phyloP scores from a whole-genome alignment of 2,888 invertebrate species.

The Acronicta leporina region DNA sequence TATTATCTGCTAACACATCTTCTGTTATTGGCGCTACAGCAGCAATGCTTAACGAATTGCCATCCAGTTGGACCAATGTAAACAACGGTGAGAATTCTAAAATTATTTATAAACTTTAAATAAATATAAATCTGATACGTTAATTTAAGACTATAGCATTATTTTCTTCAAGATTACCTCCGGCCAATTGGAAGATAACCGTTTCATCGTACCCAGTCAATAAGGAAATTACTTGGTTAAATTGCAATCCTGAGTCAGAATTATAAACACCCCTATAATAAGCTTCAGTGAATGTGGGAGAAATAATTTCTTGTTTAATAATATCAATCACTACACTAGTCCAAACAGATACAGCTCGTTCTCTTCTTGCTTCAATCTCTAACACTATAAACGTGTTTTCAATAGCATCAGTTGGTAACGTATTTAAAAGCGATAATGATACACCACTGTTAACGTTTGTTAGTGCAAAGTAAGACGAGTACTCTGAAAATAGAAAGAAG shows the following conservation, averaged over 20 bases:
- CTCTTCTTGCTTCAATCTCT: constrained; percentile 70
- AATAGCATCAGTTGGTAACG: constrained; percentile 59
- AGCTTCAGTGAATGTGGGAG: constrained; percentile 64
- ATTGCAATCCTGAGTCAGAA: constrained; percentile 55
- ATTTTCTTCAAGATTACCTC: constrained; percentile 56
- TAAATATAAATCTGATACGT: neutral
- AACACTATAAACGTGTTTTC: constrained; percentile 67
- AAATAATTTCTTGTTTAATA: constrained; percentile 52
- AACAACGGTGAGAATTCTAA: constrained; percentile 58
- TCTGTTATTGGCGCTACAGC: constrained; percentile 44
- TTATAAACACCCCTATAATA: constrained; percentile 68
- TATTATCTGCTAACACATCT: constrained; percentile 55
- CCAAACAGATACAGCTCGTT: constrained; percentile 66
- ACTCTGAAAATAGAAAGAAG: constrained; percentile 58
- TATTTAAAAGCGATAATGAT: constrained; percentile 50
- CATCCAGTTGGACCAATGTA: constrained; percentile 23
- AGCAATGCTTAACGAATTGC: constrained; percentile 41
- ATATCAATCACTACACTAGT: constrained; percentile 68
- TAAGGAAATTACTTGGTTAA: constrained; percentile 62
- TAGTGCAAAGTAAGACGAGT: constrained; percentile 58
- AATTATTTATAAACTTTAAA: constrained; percentile 25
- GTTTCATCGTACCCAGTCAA: constrained; percentile 65
- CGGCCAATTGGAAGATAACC: constrained; percentile 64
- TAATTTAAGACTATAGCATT: constrained; percentile 7
- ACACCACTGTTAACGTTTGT: constrained; percentile 55